Evolutionary conservation across 2,888 invertebrate species (phyloP), one percentile per base, ranked within the genome.

Genomic region (Lamellibrachia satsuma): DNA sequence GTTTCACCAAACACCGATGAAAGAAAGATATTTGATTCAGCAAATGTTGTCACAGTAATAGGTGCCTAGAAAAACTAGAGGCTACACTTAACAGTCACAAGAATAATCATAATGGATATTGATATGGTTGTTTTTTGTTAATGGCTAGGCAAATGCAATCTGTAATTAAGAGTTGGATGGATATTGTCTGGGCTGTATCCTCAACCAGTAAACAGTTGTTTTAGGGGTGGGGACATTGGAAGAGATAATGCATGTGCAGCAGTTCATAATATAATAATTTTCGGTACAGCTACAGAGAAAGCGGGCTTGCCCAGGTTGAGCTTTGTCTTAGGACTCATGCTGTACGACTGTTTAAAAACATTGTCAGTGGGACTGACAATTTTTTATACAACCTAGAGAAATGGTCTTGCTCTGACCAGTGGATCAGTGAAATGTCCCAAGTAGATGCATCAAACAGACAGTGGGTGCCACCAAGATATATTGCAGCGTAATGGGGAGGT

Each of bases 11-110:
- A 75, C 75, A 75, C 15, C 22, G 75, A 75, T 75, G 22, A 75
- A 75, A 75, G n/a, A 22, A 11, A 75, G 75, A 75, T 75, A 75
- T 75, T 75, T 75, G 75, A 75, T 75, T 75, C 75, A n/a, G 75
- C 75, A 75, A 75, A n/a, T 75, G 75, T 75, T 75, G 22, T 15
- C 75, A 4, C n/a, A 22, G 22, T 75, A 75, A 75, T 75, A 22
- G 6, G 75, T 11, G 75, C n/a, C 75, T 22, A 75, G 75, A 75
- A 15, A 15, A 9, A 55, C 55, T 9, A 55, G 9, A 55, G 9
- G 9, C 55, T 55, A 4, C 55, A 55, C 55, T 55, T 55, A 55
- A 55, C 9, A 9, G 75, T 75, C 75, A n/a, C 75, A 15, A 75
- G 57, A 15, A 57, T 57, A 57, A 57, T 57, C 57, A 57, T 8